These are phyloP conservation scores for Hemiprocne comata DNA, from an alignment of 2,113 vertebrate species.

Conservation along the genomic window DNA sequence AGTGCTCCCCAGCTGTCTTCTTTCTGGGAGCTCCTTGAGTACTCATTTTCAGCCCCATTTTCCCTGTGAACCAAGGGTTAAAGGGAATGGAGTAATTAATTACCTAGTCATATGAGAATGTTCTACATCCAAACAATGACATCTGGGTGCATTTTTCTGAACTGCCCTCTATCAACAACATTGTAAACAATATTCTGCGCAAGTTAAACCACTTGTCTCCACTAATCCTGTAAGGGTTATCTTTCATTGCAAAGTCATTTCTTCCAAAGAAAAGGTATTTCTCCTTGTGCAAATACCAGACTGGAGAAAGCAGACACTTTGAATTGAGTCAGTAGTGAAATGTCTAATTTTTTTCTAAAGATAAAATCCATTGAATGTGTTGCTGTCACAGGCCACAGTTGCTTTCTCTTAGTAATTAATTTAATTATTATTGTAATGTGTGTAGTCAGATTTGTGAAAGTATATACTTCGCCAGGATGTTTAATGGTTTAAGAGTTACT, in stretches of 20 bases:
- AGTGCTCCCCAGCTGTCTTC: background rate
- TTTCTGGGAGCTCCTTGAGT: background rate
- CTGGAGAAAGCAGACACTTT: background rate
- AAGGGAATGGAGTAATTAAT: background rate
- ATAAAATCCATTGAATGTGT: background rate
- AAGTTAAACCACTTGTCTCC: constrained; percentile 28
- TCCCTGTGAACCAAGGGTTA: background rate
- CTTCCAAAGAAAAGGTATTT: background rate
- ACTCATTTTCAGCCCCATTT: background rate
- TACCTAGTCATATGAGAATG: background rate
- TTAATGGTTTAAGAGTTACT: constrained; percentile 54
- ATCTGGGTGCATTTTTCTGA: background rate
- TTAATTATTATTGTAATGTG: constrained; percentile 31
- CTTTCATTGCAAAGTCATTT: background rate
- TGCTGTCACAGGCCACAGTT: too few species aligned
- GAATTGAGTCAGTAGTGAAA: background rate
- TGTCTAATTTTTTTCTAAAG: background rate
- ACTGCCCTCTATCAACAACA: background rate
- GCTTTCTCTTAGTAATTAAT: constrained; percentile 39
- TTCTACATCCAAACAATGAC: background rate
- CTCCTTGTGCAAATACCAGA: background rate
- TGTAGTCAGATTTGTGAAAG: constrained; percentile 59
- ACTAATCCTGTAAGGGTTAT: constrained; percentile 32
- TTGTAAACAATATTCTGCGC: background rate
- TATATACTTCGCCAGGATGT: background rate